A percentile compares a stretch with the other conserved stretches of the same genome.
These are phyloP conservation scores for Porites lobata DNA, from an alignment of 92 coral and sea anemone species.

Conservation along the genomic window DNA sequence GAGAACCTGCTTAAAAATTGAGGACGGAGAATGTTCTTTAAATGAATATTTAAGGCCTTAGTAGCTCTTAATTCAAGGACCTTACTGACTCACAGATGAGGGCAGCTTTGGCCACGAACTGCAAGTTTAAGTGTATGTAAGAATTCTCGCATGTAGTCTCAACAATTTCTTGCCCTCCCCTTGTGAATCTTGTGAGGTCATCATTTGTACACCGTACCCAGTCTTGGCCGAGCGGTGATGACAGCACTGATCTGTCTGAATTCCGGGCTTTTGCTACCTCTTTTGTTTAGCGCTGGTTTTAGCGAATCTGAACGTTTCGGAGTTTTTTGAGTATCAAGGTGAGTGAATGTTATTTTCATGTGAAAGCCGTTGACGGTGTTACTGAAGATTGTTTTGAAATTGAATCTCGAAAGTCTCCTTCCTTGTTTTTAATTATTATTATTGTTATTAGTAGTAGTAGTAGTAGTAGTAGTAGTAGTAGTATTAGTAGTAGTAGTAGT, in stretches of 20 bases:
- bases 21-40: too few relatives aligned
- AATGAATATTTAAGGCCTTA: too few relatives aligned
- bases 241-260: constrained; percentile 44
- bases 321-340: constrained; percentile 39
- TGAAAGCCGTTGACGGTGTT: constrained; percentile 41
- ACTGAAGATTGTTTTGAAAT: neutral
- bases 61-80: too few relatives aligned
- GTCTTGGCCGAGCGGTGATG: constrained; percentile 37
- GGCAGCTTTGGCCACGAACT: too few relatives aligned
- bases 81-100: too few relatives aligned
- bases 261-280: constrained; percentile 25
- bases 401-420: constrained; percentile 36
- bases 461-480: neutral
- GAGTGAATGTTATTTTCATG: constrained; percentile 35
- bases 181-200: constrained; percentile 45
- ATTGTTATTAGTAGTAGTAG: too few relatives aligned
- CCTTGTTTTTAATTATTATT: constrained; percentile 5
- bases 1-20: too few relatives aligned
- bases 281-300: constrained; percentile 22
- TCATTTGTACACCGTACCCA: constrained; percentile 39
- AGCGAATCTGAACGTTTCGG: constrained; percentile 25
- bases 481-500: neutral
- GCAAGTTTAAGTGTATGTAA: neutral
- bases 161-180: constrained; percentile 43
- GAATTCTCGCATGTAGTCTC: constrained; percentile 38